These are phyloP conservation scores for Drosophila neotestacea DNA, from an alignment of 2,888 invertebrate genomes.

Conservation along the genomic window DNA sequence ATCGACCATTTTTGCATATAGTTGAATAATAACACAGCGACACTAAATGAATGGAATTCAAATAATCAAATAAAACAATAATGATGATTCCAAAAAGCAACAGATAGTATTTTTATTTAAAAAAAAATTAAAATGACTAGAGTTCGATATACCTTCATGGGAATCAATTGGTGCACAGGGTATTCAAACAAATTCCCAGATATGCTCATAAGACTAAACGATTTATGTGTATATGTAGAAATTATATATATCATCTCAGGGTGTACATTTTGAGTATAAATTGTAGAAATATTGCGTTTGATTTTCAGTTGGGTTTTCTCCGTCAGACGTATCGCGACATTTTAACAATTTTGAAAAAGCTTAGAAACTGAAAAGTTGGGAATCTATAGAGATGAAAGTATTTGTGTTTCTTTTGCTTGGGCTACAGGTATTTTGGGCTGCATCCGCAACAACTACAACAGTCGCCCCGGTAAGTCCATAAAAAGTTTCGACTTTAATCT, in stretches of 20 bases:
- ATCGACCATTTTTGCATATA: constrained; percentile 77
- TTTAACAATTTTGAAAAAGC: not conserved
- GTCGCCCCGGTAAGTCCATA: constrained; percentile 19
- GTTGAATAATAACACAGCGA: constrained; percentile 70
- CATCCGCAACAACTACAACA: constrained; percentile 3
- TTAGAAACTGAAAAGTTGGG: not conserved
- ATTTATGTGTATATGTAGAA: constrained; percentile 8
- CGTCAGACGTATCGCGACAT: not conserved
- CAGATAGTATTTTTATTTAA: constrained; percentile 3
- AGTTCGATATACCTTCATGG: not conserved
- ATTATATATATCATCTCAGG: not conserved
- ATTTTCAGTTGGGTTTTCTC: constrained; percentile 24
- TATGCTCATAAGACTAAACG: constrained; percentile 7
- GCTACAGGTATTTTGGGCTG: constrained; percentile 7
- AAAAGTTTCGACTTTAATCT: not conserved
- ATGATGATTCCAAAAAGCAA: constrained; percentile 63
- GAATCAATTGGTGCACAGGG: not conserved
- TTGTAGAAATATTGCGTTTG: not conserved
- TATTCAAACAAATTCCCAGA: constrained; percentile 19
- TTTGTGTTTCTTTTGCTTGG: constrained; percentile 20
- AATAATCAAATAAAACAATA: constrained; percentile 70
- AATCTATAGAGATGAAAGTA: constrained; percentile 25
- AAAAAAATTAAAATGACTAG: not conserved
- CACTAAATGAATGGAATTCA: constrained; percentile 73
- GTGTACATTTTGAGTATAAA: constrained; percentile 23